Evolutionary conservation across 2,797 vertebrate species (phyloP).

Genomic region (Knipowitschia caucasica): DNA sequence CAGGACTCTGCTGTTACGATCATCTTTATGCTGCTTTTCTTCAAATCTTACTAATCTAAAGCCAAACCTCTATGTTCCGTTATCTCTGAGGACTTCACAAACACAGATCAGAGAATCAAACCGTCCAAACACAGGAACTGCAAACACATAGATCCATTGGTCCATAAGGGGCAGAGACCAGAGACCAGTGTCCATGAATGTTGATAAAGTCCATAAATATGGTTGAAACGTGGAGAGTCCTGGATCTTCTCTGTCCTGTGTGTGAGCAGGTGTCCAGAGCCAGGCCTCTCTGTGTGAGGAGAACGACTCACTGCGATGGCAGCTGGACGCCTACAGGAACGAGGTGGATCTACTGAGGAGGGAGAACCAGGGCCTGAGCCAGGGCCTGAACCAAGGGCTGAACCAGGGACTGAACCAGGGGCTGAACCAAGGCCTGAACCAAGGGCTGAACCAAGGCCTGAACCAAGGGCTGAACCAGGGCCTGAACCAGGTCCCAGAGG

Average conservation of each 20-base stretch:
- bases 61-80: no score
- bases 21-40: no score
- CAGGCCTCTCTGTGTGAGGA: slow-evolving; percentile 83
- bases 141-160: no score
- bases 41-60: no score
- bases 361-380: slow-evolving; percentile 79
- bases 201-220: no score
- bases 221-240: neutral
- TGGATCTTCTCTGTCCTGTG: neutral
- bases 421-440: slow-evolving; percentile 2
- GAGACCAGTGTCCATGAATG: no score
- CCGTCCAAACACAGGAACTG: no score
- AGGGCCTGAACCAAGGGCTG: slow-evolving; percentile 80
- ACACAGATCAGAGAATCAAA: no score
- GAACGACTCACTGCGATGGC: slow-evolving; percentile 94
- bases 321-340: slow-evolving; percentile 92
- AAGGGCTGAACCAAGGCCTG: slow-evolving; percentile 42
- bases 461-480: slow-evolving; percentile 18
- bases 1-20: no score
- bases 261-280: slow-evolving; percentile 37
- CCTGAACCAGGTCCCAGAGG: slow-evolving; percentile 69
- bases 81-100: no score
- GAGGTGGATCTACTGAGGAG: slow-evolving; percentile 92
- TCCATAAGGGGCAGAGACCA: no score
- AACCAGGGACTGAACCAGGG: slow-evolving; percentile 60